Evolutionary conservation across 1,140 invertebrate genomes (phyloP).

Genomic region (Metopolophium dirhodum): DNA sequence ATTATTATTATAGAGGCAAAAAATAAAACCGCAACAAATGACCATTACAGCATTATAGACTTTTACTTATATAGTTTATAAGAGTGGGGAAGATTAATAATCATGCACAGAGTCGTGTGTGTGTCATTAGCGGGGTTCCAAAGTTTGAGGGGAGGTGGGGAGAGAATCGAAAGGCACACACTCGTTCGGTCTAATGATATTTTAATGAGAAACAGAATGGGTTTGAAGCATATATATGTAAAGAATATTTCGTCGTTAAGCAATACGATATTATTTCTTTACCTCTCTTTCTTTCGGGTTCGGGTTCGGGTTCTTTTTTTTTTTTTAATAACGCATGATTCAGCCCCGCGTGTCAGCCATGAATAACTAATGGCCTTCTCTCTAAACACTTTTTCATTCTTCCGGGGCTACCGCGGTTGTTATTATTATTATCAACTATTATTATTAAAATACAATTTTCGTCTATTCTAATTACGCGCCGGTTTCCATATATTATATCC

Average conservation of each 20-base stretch:
- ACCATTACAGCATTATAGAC: neutral
- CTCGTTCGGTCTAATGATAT: slow-evolving; percentile 53
- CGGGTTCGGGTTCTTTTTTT: slow-evolving; percentile 30
- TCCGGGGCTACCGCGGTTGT: slow-evolving; percentile 55
- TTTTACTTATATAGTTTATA: slow-evolving; percentile 17
- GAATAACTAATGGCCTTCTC: slow-evolving; percentile 57
- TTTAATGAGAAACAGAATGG: slow-evolving; percentile 57
- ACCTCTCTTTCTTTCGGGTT: slow-evolving; percentile 47
- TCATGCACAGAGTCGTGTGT: slow-evolving; percentile 46
- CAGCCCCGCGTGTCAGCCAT: slow-evolving; percentile 57
- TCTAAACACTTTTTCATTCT: slow-evolving; percentile 58
- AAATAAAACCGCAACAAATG: neutral
- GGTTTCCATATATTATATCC: slow-evolving; percentile 45
- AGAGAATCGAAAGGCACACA: slow-evolving; percentile 52
- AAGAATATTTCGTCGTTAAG: slow-evolving; percentile 55
- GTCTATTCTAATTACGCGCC: slow-evolving; percentile 56
- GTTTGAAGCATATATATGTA: slow-evolving; percentile 40
- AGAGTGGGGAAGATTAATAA: slow-evolving; percentile 51
- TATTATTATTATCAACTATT: slow-evolving; percentile 55
- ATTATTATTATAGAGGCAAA: neutral
- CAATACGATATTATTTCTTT: slow-evolving; percentile 49
- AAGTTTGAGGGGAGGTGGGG: slow-evolving; percentile 46
- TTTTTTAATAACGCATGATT: slow-evolving; percentile 55
- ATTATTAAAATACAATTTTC: slow-evolving; percentile 57
- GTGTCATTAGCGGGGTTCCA: slow-evolving; percentile 49